Conservation (phyloP, 2,113 vertebrate genomes). For the Merops nubicus region DNA sequence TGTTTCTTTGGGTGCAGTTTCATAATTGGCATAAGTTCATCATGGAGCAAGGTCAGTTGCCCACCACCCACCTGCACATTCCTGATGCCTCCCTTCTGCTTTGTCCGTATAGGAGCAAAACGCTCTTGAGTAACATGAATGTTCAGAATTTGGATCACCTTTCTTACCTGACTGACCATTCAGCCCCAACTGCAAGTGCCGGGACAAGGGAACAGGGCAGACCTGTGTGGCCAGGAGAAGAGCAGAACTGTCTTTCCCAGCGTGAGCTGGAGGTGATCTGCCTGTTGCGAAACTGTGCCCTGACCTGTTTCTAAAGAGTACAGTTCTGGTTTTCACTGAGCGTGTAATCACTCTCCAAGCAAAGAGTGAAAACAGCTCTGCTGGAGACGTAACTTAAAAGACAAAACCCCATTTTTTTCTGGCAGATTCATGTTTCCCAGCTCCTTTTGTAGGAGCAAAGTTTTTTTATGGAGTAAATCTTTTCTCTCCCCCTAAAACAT, state of each 20-base stretch:
- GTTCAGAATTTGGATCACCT: neutral
- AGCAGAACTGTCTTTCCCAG: neutral
- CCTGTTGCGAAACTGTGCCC: neutral
- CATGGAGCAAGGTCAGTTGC: neutral
- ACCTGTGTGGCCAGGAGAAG: neutral
- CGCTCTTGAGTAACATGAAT: neutral
- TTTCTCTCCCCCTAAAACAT: neutral
- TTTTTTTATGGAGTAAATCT: neutral
- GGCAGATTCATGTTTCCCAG: neutral
- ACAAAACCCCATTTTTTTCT: neutral
- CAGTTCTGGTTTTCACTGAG: neutral
- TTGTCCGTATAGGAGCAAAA: neutral
- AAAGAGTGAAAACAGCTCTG: conserved; percentile 10
- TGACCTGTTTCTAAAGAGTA: neutral
- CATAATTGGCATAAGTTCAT: neutral
- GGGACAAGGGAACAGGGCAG: neutral
- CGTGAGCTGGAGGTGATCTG: neutral
- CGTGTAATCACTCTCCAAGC: neutral
- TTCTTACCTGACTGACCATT: neutral
- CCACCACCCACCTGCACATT: neutral
- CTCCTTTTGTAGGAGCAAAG: neutral
- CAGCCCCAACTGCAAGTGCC: neutral
- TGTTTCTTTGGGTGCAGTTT: neutral
- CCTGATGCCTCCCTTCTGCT: neutral
- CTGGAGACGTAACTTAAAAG: neutral